A percentile compares a stretch with the other conserved stretches of the same genome.
These are phyloP conservation scores for Neocloeon triangulifer DNA, from an alignment of 1,140 invertebrate genomes.

Conservation along the genomic window DNA sequence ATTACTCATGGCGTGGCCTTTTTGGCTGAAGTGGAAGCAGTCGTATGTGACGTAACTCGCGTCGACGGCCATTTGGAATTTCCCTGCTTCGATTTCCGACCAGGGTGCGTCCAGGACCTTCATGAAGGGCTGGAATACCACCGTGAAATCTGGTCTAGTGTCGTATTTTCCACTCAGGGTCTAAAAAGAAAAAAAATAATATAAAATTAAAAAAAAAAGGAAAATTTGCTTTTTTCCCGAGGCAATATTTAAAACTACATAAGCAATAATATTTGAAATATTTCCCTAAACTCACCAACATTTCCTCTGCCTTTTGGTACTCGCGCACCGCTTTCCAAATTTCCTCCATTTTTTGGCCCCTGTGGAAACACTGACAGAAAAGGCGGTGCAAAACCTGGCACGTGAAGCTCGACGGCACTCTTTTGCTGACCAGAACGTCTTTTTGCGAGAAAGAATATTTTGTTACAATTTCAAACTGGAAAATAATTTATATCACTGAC, in stretches of 20 bases:
- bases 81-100: constrained; percentile 9
- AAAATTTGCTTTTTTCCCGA: too few relatives aligned
- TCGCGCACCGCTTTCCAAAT: constrained; percentile 27
- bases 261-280: too few relatives aligned
- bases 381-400: constrained; percentile 40
- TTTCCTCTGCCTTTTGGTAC: constrained; percentile 36
- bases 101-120: constrained; percentile 27
- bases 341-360: constrained; percentile 24
- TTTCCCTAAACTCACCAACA: constrained; percentile 33
- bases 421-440: constrained; percentile 45
- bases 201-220: constrained; percentile 2
- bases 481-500: constrained; percentile 20
- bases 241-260: too few relatives aligned
- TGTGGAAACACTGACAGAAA: constrained; percentile 49
- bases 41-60: constrained; percentile 46
- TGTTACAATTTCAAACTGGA: too few relatives aligned
- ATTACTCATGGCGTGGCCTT: constrained; percentile 37
- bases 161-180: constrained; percentile 30
- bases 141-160: constrained; percentile 34
- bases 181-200: constrained; percentile 15
- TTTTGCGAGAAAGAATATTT: constrained; percentile 8
- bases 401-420: constrained; percentile 35
- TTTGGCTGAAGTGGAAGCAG: constrained; percentile 54
- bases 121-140: constrained; percentile 39
- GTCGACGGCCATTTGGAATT: constrained; percentile 21